Conservation (phyloP, 2,797 vertebrate species). For the Jordanella pulchra region DNA sequence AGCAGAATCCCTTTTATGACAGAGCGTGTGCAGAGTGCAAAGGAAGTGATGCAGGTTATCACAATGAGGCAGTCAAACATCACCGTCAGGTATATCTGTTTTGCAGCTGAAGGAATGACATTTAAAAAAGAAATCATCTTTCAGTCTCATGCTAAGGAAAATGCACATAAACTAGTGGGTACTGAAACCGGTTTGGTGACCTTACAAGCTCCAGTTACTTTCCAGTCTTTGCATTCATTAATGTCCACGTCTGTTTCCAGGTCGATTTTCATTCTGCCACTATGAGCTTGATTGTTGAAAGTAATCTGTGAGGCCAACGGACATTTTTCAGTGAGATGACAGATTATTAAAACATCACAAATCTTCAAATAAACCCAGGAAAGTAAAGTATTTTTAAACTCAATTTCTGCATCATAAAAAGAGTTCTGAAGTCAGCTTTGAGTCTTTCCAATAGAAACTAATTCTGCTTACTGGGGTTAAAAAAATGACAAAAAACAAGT, state of each 20-base stretch:
- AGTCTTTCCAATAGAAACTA: constrained; percentile 1
- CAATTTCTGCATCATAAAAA: background rate
- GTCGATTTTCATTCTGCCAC: constrained; percentile 90
- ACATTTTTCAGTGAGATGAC: background rate
- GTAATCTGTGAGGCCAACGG: constrained; percentile 80
- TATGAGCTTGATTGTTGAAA: constrained; percentile 91
- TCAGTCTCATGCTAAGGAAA: background rate
- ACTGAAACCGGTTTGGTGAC: constrained; percentile 23
- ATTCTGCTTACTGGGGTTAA: constrained; percentile 8
- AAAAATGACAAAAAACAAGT: constrained; percentile 12
- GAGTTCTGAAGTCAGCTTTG: background rate
- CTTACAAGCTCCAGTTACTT: constrained; percentile 88
- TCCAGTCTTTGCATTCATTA: constrained; percentile 81
- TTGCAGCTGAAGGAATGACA: constrained; percentile 75
- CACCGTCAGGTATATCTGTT: constrained; percentile 87
- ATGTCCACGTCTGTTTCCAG: constrained; percentile 86
- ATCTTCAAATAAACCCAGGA: background rate
- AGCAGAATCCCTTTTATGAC: constrained; percentile 86
- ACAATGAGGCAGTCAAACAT: constrained; percentile 90
- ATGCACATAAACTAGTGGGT: background rate
- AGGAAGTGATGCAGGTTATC: constrained; percentile 84
- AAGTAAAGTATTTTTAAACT: constrained; percentile 8
- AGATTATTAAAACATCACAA: background rate
- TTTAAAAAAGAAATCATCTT: background rate
- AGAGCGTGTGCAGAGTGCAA: constrained; percentile 88